Percentiles rank a stretch among this genome's conserved stretches.
Conservation (phyloP, 2,888 invertebrate species). For the Ypsolopha sequella region DNA sequence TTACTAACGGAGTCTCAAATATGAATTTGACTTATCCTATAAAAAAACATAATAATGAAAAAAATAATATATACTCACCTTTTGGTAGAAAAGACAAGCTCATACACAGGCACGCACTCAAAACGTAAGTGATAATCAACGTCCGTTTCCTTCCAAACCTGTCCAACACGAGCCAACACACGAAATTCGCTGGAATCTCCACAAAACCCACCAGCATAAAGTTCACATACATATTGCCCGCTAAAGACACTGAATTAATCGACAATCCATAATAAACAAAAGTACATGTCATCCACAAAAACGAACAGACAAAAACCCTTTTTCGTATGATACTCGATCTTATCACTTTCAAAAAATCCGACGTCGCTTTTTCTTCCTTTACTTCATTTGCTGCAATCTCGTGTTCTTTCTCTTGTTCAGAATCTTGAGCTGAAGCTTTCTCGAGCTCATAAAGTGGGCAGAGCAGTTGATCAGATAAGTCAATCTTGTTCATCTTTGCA, state of each 20-base stretch:
- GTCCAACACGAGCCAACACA: conserved; percentile 74
- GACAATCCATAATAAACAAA: conserved; percentile 86
- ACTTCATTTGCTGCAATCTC: conserved; percentile 8
- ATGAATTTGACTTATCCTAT: too few species aligned
- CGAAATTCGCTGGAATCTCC: conserved; percentile 80
- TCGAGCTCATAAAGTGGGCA: conserved; percentile 38
- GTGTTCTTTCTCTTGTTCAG: conserved; percentile 11
- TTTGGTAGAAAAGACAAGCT: conserved; percentile 71
- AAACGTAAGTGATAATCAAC: conserved; percentile 71
- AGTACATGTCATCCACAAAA: conserved; percentile 84
- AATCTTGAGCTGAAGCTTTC: conserved; percentile 15
- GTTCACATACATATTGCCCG: conserved; percentile 82
- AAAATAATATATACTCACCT: conserved; percentile 40
- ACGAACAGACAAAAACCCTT: conserved; percentile 75
- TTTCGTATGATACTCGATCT: conserved; percentile 67
- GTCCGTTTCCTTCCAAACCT: conserved; percentile 74
- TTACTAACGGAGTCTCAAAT: too few species aligned
- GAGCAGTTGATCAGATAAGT: conserved; percentile 50
- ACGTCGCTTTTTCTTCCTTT: conserved; percentile 17
- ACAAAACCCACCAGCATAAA: conserved; percentile 76
- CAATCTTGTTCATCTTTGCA: conserved; percentile 73
- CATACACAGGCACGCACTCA: conserved; percentile 74
- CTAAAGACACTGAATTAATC: conserved; percentile 80
- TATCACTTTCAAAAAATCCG: conserved; percentile 52
- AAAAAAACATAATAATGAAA: not conserved